phyloP scores from a whole-genome alignment of 53 echinoderm and acorn worm species.

The Henricia sp. region DNA sequence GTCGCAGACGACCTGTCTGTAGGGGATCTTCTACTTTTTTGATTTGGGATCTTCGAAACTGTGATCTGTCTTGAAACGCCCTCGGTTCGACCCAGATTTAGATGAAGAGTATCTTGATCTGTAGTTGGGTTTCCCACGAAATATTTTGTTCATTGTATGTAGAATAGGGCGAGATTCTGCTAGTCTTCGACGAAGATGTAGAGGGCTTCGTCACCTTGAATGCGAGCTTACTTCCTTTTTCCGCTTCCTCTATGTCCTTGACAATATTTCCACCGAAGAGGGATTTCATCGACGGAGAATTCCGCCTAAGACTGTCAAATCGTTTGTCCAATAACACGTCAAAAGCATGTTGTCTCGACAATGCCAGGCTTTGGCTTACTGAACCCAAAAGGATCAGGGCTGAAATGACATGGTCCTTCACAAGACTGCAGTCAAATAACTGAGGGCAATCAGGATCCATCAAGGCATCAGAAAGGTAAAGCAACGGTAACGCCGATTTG shows the following conservation, averaged over 20 bases:
- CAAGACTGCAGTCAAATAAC: neutral
- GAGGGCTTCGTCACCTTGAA: neutral
- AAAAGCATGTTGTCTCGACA: slow-evolving; percentile 16
- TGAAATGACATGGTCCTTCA: neutral
- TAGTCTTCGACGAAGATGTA: too few relatives aligned
- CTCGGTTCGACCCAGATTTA: neutral
- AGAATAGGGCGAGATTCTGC: neutral
- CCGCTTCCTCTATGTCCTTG: slow-evolving; percentile 24
- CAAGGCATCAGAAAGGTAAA: neutral
- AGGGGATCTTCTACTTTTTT: neutral
- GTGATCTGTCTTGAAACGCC: neutral
- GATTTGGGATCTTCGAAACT: neutral
- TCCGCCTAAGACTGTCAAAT: neutral
- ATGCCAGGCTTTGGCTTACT: slow-evolving; percentile 6
- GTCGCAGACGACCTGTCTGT: neutral
- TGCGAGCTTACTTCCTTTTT: neutral
- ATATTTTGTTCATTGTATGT: slow-evolving; percentile 7
- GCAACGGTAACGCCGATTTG: neutral
- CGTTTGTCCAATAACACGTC: slow-evolving; percentile 5
- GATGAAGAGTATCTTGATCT: neutral
- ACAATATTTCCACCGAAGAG: slow-evolving; percentile 12
- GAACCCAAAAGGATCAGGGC: slow-evolving; percentile 5
- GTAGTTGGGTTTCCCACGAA: neutral
- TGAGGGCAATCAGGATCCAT: neutral
- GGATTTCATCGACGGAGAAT: neutral